Conservation (phyloP, 2,888 invertebrate genomes). For the Hartigia nigra region DNA sequence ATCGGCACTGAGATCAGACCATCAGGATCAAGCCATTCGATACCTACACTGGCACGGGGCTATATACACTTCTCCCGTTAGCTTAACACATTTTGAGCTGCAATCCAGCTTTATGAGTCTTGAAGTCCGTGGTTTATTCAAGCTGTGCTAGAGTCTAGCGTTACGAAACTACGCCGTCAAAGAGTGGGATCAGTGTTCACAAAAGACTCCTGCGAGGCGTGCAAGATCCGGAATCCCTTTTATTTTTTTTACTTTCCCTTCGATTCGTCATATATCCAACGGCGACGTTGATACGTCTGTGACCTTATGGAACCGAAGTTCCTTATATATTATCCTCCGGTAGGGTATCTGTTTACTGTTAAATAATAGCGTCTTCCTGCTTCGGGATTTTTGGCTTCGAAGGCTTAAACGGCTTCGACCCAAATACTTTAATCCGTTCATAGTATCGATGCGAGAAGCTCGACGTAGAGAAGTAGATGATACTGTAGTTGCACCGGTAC, state of each 20-base stretch:
- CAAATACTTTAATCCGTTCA: background rate
- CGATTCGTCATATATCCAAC: background rate
- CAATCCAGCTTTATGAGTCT: background rate
- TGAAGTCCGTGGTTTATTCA: slow-evolving; percentile 1
- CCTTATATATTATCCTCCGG: background rate
- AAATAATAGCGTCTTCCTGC: background rate
- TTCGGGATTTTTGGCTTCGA: background rate
- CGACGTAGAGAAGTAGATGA: background rate
- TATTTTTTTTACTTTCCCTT: background rate
- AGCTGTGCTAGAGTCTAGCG: background rate
- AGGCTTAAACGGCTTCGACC: background rate
- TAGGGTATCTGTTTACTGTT: background rate
- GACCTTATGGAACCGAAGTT: background rate
- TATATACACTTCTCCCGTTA: background rate
- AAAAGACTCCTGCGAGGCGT: background rate
- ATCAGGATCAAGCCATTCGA: background rate
- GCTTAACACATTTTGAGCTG: background rate
- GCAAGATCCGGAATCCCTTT: background rate
- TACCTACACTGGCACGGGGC: background rate
- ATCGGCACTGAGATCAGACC: background rate
- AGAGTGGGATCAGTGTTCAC: slow-evolving; percentile 1
- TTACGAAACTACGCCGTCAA: background rate
- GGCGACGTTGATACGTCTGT: background rate
- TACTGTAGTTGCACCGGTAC: background rate
- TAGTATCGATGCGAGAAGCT: background rate